Percentiles rank a stretch among this genome's conserved stretches.
Evolutionary conservation across 2,888 invertebrate genomes (phyloP).

Genomic region (Mythimna impura): DNA sequence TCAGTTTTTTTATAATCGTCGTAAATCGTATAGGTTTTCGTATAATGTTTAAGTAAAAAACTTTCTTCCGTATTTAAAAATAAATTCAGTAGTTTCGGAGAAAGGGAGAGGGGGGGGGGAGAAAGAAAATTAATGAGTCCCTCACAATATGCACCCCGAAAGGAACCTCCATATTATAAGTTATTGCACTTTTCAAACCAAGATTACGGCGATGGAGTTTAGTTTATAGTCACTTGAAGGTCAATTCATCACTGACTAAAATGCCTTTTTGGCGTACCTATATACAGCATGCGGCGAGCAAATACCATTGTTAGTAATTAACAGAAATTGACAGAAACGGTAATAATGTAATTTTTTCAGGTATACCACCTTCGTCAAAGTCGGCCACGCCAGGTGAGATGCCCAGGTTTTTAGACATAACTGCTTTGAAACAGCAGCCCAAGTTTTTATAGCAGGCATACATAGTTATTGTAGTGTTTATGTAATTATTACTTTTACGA

Average conservation of each 20-base stretch:
- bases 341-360: constrained; percentile 66
- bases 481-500: constrained; percentile 22
- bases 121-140: too few species aligned
- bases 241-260: neutral
- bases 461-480: constrained; percentile 23
- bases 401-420: constrained; percentile 92
- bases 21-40: too few species aligned
- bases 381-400: constrained; percentile 75
- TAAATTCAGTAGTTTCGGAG: too few species aligned
- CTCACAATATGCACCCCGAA: too few species aligned
- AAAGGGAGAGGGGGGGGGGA: too few species aligned
- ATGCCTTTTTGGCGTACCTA: too few species aligned
- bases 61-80: too few species aligned
- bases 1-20: too few species aligned
- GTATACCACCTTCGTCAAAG: constrained; percentile 64
- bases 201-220: neutral
- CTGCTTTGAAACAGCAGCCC: constrained; percentile 92
- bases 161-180: neutral
- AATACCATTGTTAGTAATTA: too few species aligned
- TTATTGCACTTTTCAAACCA: neutral
- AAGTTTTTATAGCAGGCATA: constrained; percentile 86
- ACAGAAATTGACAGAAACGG: neutral
- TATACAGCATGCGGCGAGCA: too few species aligned
- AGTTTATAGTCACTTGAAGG: neutral
- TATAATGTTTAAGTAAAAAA: too few species aligned